A percentile compares a stretch with the other conserved stretches of the same genome.
phyloP scores from a whole-genome alignment of 2,797 vertebrate species.

The Pipistrellus nathusii region DNA sequence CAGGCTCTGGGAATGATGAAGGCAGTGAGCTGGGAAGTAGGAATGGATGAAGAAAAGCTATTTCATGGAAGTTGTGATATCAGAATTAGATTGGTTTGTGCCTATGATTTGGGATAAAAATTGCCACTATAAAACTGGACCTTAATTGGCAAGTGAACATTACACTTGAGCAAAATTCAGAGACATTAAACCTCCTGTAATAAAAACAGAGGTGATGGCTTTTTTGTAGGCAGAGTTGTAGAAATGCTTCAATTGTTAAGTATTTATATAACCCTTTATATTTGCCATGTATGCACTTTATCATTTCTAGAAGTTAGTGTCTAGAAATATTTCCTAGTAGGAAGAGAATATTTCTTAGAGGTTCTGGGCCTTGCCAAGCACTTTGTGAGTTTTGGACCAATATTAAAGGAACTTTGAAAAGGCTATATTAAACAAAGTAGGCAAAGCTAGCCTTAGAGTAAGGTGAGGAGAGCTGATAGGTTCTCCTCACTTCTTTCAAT shows the following conservation, averaged over 20 bases:
- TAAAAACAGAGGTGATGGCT: constrained; percentile 77
- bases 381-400: neutral
- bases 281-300: constrained; percentile 69
- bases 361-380: neutral
- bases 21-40: constrained; percentile 61
- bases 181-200: constrained; percentile 76
- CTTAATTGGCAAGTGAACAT: constrained; percentile 77
- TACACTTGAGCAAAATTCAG: constrained; percentile 78
- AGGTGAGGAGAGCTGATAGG: neutral
- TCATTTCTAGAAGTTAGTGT: constrained; percentile 74
- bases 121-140: constrained; percentile 76
- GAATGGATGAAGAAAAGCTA: constrained; percentile 59
- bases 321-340: constrained; percentile 60
- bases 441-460: neutral
- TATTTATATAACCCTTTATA: constrained; percentile 81
- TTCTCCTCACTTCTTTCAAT: neutral
- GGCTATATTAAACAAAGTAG: neutral
- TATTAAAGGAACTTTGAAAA: neutral
- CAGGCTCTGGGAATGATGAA: constrained; percentile 44
- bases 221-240: constrained; percentile 75
- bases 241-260: constrained; percentile 75
- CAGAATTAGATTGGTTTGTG: constrained; percentile 71
- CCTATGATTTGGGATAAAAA: constrained; percentile 81
- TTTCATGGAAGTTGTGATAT: constrained; percentile 72
- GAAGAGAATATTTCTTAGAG: constrained; percentile 35